These are phyloP conservation scores for Frankliniella intonsa DNA, from an alignment of 2,888 invertebrate species.

Conservation along the genomic window DNA sequence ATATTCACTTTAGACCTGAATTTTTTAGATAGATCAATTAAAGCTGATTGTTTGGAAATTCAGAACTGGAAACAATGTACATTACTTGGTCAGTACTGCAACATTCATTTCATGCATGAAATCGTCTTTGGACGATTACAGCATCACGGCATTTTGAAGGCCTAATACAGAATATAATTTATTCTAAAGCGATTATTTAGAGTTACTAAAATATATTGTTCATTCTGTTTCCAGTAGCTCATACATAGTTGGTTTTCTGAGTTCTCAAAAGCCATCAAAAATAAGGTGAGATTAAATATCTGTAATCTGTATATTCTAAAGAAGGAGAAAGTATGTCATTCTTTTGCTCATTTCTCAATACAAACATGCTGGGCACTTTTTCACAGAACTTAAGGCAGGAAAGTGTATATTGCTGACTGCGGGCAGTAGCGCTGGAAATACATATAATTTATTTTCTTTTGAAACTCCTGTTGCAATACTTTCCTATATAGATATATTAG, in stretches of 20 bases:
- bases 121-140: not conserved
- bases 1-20: constrained; percentile 21
- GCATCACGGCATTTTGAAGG: constrained; percentile 12
- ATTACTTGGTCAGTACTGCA: not conserved
- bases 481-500: not conserved
- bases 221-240: constrained; percentile 5
- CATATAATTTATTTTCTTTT: not conserved
- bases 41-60: constrained; percentile 4
- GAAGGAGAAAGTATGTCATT: not conserved
- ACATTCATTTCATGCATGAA: not conserved
- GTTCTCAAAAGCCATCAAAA: not conserved
- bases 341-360: constrained; percentile 3
- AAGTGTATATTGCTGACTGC: constrained; percentile 12
- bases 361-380: not conserved
- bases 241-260: not conserved
- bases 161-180: not conserved
- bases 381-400: not conserved
- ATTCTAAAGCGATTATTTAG: constrained; percentile 6
- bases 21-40: not conserved
- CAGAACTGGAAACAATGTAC: not conserved
- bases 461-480: not conserved
- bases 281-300: not conserved
- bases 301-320: not conserved
- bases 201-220: not conserved
- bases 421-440: constrained; percentile 4